phyloP scores from a whole-genome alignment of 2,797 vertebrate species.

The Dryobates pubescens region DNA sequence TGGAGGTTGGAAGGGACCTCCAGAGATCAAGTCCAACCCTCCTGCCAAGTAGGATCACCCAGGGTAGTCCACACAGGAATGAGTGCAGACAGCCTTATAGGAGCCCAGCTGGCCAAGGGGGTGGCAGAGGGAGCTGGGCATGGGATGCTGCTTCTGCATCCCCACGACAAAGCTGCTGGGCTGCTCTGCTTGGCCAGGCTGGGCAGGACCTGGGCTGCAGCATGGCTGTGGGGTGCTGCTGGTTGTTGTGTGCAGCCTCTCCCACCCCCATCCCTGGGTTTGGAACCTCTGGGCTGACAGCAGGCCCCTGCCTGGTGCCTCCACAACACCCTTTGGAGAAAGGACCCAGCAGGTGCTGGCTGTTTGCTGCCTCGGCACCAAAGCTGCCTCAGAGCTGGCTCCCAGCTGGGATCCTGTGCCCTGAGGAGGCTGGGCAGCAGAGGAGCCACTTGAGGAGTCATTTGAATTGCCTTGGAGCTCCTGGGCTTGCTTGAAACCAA shows the following conservation, averaged over 20 bases:
- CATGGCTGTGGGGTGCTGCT: background rate
- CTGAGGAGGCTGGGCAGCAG: rapidly evolving
- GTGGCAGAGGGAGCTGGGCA: rapidly evolving
- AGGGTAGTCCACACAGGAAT: too few species aligned
- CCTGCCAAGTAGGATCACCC: background rate
- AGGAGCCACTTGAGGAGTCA: rapidly evolving
- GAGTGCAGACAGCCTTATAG: background rate
- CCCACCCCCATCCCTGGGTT: background rate
- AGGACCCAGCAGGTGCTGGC: background rate
- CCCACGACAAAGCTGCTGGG: background rate
- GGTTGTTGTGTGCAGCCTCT: rapidly evolving
- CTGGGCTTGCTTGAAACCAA: background rate
- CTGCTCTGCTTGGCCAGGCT: rapidly evolving
- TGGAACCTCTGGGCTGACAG: background rate
- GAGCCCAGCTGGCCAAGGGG: background rate
- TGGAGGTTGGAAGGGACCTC: too few species aligned
- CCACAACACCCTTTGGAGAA: background rate
- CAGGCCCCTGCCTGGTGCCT: background rate
- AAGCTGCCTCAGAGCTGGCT: background rate
- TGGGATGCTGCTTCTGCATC: rapidly evolving
- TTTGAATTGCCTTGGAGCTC: background rate
- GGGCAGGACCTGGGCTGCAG: background rate
- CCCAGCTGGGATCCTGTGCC: background rate
- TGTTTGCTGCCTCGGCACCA: rapidly evolving
- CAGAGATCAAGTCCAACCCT: too few species aligned